Percentiles rank a stretch among this genome's conserved stretches.
phyloP scores from a whole-genome alignment of 2,888 invertebrate species.

The Volucella inanis region DNA sequence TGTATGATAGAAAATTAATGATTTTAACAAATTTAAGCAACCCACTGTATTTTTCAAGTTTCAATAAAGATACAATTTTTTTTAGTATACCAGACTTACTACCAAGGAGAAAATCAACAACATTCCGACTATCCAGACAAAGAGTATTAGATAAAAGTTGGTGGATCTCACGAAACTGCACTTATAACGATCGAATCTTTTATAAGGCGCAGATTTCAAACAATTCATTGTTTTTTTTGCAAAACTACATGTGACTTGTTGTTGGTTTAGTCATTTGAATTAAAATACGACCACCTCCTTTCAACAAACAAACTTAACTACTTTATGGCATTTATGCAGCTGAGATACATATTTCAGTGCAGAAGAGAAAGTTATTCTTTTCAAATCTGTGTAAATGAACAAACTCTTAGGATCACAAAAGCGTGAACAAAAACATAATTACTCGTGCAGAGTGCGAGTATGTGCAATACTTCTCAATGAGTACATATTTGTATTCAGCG shows the following conservation, averaged over 20 bases:
- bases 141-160: conserved; percentile 52
- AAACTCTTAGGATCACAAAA: conserved; percentile 52
- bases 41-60: no score
- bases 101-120: conserved; percentile 78
- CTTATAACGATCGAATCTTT: conserved; percentile 73
- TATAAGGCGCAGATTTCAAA: conserved; percentile 70
- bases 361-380: conserved; percentile 61
- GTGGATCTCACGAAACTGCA: conserved; percentile 68
- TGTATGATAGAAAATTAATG: no score
- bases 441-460: conserved; percentile 33
- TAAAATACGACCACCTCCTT: conserved; percentile 21
- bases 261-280: conserved; percentile 36
- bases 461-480: background rate
- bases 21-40: no score
- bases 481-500: no score
- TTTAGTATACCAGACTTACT: conserved; percentile 77
- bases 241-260: conserved; percentile 2
- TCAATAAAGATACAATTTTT: no score
- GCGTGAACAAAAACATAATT: conserved; percentile 69
- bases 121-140: conserved; percentile 78
- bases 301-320: conserved; percentile 40
- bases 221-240: conserved; percentile 77
- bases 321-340: conserved; percentile 5
- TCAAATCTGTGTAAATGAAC: conserved; percentile 54
- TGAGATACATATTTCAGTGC: conserved; percentile 15